These are phyloP conservation scores for Pecten maximus DNA, from an alignment of 2,888 invertebrate genomes.

Conservation along the genomic window DNA sequence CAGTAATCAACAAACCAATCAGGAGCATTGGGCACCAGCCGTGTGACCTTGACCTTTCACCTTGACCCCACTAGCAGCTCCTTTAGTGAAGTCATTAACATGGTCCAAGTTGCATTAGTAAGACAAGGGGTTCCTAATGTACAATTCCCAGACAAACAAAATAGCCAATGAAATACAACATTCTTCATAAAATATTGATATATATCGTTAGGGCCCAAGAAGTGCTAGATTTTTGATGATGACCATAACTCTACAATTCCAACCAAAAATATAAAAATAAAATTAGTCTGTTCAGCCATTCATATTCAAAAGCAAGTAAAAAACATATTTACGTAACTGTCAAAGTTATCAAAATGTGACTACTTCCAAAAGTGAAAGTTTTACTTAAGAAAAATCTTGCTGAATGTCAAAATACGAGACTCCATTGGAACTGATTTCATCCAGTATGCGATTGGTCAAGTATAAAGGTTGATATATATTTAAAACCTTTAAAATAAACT, in stretches of 20 bases:
- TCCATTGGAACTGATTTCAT: neutral
- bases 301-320: too few relatives aligned
- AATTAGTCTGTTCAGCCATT: too few relatives aligned
- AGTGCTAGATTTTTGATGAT: neutral
- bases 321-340: too few relatives aligned
- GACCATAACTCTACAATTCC: neutral
- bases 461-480: neutral
- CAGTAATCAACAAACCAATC: conserved; percentile 35
- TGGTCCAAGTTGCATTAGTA: conserved; percentile 16
- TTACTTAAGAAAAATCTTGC: neutral
- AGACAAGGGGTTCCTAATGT: neutral
- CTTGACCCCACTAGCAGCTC: neutral
- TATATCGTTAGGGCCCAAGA: neutral
- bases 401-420: neutral
- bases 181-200: neutral
- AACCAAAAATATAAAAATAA: too few relatives aligned
- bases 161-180: conserved; percentile 12
- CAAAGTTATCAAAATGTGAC: too few relatives aligned
- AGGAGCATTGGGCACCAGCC: conserved; percentile 26
- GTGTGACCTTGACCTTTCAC: conserved; percentile 8
- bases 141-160: neutral
- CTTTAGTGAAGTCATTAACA: conserved; percentile 26
- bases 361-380: too few relatives aligned
- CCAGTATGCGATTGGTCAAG: neutral
- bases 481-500: neutral